Evolutionary conservation across 2,113 vertebrate genomes (phyloP), one percentile per base, ranked within the genome.

Genomic region (Zosterops lateralis): DNA sequence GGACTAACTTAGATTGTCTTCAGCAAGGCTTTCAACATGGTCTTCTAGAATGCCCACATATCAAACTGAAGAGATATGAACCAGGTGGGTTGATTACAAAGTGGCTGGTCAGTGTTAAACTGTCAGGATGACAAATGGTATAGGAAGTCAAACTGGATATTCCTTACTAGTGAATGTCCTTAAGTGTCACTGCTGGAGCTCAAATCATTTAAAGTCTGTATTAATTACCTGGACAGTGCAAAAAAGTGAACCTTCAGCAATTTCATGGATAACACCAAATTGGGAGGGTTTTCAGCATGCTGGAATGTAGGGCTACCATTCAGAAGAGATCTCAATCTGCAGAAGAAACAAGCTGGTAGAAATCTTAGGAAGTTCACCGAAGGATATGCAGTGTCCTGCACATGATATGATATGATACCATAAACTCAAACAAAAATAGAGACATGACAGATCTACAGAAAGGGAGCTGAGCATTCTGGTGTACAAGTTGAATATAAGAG

Each of bases 91-190:
- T 34, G n/a, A 53, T 58, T 53, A 57, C 1, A 0, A 66, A 20
- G 14, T 34, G 36, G 5, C 12, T 71, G 53, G 14, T 60, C 34
- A 40, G 14, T 22, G 9, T 42, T 26, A 18, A 64, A 45, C 8
- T 4, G 9, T 44, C 4, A 1, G 1, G 2, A 42, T 19, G 22
- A 24, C 9, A 53, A n/a, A 28, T 19, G 12, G n/a, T 16, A 25
- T 21, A 17, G 29, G 13, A 84, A 42, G 5, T 47, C 11, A 42
- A 54, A 10, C 7, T 48, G 36, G 6, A 21, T 42, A 60, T 32
- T 47, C 36, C 65, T 47, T 26, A 38, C 17, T 34, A 32, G 19
- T 14, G 28, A 18, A 57, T 34, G 24, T 48, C 21, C 18, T 62
- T 15, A 67, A 47, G 14, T 44, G 24, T 40, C 31, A 45, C 0